A percentile compares a stretch with the other conserved stretches of the same genome.
phyloP scores from a whole-genome alignment of 1,140 invertebrate species.

The Brachionus rubens region DNA sequence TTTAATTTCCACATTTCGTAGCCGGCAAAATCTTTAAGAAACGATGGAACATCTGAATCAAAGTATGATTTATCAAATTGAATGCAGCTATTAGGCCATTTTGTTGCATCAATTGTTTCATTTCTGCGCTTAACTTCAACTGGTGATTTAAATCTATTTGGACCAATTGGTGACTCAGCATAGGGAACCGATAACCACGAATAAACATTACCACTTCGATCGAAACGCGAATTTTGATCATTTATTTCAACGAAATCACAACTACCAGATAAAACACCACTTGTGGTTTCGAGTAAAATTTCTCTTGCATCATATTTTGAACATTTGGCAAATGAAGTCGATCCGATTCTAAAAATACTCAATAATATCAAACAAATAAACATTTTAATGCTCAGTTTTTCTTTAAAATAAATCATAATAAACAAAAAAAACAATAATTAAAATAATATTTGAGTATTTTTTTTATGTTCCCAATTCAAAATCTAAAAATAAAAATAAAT shows the following conservation, averaged over 20 bases:
- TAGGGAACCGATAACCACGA: slow-evolving; percentile 49
- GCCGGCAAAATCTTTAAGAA: slow-evolving; percentile 74
- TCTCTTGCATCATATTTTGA: neutral
- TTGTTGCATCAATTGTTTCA: slow-evolving; percentile 4
- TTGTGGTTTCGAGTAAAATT: neutral
- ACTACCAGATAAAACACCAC: slow-evolving; percentile 19
- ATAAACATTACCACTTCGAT: slow-evolving; percentile 27
- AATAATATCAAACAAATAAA: neutral
- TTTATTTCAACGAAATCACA: slow-evolving; percentile 22
- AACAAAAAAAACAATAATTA: too few species aligned
- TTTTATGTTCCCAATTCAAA: too few species aligned
- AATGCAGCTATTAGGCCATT: slow-evolving; percentile 27
- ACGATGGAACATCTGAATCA: slow-evolving; percentile 73
- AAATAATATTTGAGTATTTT: too few species aligned
- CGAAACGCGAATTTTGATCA: neutral
- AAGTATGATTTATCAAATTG: neutral
- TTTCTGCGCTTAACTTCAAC: slow-evolving; percentile 71
- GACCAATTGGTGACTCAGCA: slow-evolving; percentile 49
- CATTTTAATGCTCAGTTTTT: neutral
- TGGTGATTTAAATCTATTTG: slow-evolving; percentile 48
- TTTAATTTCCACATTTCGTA: slow-evolving; percentile 1
- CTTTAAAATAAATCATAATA: too few species aligned
- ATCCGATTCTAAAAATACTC: neutral
- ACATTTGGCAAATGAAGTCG: neutral
- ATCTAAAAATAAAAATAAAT: too few species aligned